Evolutionary conservation across 2,797 vertebrate genomes (phyloP).

Genomic region (Hypotaenidia philippensis): DNA sequence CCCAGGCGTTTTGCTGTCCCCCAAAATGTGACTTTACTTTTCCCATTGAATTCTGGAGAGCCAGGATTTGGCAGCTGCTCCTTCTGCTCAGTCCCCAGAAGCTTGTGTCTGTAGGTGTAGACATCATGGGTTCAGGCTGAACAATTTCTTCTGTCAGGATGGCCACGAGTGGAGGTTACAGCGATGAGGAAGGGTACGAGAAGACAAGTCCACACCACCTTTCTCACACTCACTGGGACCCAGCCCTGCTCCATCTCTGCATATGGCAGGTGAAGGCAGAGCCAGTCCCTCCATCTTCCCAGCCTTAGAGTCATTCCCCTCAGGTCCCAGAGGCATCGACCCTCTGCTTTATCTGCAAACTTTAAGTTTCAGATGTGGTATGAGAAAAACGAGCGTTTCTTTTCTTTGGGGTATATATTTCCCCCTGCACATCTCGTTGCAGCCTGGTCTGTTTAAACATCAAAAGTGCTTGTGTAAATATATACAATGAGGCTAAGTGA

Average conservation of each 20-base stretch:
- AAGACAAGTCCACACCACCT: fast-evolving
- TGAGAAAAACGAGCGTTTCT: background rate
- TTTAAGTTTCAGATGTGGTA: background rate
- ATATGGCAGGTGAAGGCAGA: background rate
- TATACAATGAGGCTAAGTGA: constrained; percentile 60
- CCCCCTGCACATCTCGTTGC: constrained; percentile 1
- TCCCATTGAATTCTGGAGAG: background rate
- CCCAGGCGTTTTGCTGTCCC: background rate
- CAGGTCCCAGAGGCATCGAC: background rate
- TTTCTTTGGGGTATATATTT: constrained; percentile 22
- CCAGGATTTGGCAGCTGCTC: background rate
- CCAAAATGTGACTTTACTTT: background rate
- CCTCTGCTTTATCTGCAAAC: background rate
- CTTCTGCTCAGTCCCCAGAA: background rate
- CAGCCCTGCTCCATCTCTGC: background rate
- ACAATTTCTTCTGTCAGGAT: background rate
- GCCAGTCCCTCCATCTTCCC: background rate
- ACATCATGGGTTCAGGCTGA: background rate
- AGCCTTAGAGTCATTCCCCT: background rate
- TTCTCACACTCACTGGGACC: fast-evolving
- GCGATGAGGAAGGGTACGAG: fast-evolving
- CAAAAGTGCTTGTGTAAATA: constrained; percentile 45
- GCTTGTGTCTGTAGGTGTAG: background rate
- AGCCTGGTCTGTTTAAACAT: constrained; percentile 42
- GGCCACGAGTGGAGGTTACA: background rate